Evolutionary conservation across 2,113 vertebrate genomes (phyloP).

Genomic region (Sceloporus undulatus): DNA sequence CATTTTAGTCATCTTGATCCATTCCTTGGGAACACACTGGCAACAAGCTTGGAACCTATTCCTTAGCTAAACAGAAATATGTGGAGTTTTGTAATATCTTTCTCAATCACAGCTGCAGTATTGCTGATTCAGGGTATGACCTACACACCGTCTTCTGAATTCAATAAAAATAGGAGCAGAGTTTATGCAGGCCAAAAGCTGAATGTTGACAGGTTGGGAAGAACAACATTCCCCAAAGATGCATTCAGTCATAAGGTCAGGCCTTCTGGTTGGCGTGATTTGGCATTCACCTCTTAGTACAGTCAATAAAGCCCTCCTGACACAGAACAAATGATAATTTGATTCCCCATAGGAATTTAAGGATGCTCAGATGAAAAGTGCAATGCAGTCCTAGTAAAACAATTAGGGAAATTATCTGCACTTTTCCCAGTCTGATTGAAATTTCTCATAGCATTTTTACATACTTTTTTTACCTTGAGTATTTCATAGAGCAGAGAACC

Average conservation of each 20-base stretch:
- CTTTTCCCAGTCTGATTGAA: slow-evolving; percentile 6
- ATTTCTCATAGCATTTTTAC: neutral
- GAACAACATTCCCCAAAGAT: neutral
- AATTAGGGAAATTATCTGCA: neutral
- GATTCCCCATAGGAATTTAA: neutral
- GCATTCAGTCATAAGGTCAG: neutral
- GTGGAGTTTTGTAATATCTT: neutral
- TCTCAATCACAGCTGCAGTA: slow-evolving; percentile 11
- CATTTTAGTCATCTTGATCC: slow-evolving; percentile 12
- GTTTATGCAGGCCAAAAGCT: neutral
- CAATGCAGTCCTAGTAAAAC: neutral
- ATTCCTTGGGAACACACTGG: neutral
- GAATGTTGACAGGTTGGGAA: neutral
- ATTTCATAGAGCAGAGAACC: no score
- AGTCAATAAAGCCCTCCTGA: fast-evolving
- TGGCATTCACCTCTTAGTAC: neutral
- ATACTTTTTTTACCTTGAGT: neutral
- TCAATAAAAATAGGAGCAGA: slow-evolving; percentile 6
- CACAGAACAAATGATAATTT: slow-evolving; percentile 14
- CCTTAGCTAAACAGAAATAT: neutral
- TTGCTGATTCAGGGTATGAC: neutral
- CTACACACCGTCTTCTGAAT: slow-evolving; percentile 21
- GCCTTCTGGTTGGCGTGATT: fast-evolving
- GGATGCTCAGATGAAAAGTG: neutral
- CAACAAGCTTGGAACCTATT: fast-evolving